Percentiles rank a stretch among this genome's conserved stretches.
These are phyloP conservation scores for Cyaniris semiargus DNA, from an alignment of 2,888 invertebrate species.

Conservation along the genomic window DNA sequence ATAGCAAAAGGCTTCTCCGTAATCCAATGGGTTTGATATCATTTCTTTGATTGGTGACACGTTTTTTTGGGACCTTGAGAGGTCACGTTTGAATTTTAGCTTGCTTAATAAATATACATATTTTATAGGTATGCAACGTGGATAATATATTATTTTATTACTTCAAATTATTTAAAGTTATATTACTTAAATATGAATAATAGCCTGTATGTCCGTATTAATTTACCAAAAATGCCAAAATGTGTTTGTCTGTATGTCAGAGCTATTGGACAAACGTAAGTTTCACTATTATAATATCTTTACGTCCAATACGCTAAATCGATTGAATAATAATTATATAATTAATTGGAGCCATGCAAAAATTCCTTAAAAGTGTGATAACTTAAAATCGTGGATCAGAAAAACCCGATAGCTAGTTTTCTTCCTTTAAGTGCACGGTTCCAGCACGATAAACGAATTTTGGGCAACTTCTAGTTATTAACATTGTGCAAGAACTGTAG, in stretches of 20 bases:
- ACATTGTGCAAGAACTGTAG: background rate
- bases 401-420: background rate
- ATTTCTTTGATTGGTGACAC: conserved; percentile 9
- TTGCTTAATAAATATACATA: background rate
- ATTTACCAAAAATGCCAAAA: no score
- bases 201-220: background rate
- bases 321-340: no score
- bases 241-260: background rate
- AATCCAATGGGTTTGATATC: conserved; percentile 29
- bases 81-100: background rate
- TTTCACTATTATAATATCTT: no score
- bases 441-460: background rate
- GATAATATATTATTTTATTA: no score
- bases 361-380: no score
- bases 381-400: no score
- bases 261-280: no score
- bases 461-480: background rate
- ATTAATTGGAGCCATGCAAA: no score
- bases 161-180: background rate
- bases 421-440: background rate
- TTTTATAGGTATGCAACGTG: no score
- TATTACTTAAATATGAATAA: no score
- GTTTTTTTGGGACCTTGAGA: background rate
- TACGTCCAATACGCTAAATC: no score
- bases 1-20: conserved; percentile 31